A percentile compares a stretch with the other conserved stretches of the same genome.
Conservation (phyloP, 2,888 invertebrate species). For the Autographa gamma region DNA sequence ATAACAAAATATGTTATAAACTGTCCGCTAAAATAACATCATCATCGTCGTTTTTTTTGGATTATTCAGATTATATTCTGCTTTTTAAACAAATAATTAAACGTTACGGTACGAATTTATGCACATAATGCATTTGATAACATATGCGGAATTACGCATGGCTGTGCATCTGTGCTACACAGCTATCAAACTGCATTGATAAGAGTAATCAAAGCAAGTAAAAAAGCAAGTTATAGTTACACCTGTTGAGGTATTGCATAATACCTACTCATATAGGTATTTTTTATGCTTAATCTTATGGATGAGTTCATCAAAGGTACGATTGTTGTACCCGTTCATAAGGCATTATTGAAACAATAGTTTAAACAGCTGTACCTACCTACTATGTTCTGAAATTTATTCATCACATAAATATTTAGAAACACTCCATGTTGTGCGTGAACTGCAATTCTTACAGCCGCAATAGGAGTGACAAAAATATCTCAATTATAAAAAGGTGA, state of each 20-base stretch:
- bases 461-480: too few relatives aligned
- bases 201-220: not conserved
- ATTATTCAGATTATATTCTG: not conserved
- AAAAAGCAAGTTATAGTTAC: conserved; percentile 2
- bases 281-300: not conserved
- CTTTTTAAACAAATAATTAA: not conserved
- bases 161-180: not conserved
- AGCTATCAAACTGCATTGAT: not conserved
- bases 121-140: not conserved
- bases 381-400: too few relatives aligned
- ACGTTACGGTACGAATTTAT: not conserved
- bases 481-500: too few relatives aligned
- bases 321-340: not conserved
- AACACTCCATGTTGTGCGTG: too few relatives aligned
- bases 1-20: not conserved
- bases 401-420: too few relatives aligned
- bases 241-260: conserved; percentile 5
- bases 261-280: not conserved
- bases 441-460: too few relatives aligned
- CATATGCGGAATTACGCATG: not conserved
- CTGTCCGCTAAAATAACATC: not conserved
- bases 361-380: too few relatives aligned
- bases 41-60: too few relatives aligned
- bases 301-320: not conserved
- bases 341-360: not conserved